Conservation (phyloP, 2,888 invertebrate species). For the Cremastobaeus sp. region DNA sequence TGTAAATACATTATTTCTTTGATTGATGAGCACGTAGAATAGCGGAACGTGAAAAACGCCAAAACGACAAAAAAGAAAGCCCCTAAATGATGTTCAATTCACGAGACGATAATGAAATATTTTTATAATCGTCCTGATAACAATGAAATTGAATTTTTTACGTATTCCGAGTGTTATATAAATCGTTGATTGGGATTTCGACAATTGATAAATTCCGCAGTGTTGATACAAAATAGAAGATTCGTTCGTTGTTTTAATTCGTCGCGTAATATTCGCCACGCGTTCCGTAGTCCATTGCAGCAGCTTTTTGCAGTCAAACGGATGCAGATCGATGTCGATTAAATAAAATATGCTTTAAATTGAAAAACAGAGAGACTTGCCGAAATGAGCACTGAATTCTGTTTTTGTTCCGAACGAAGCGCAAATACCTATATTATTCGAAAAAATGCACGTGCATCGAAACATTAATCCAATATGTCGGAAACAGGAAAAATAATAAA, state of each 20-base stretch:
- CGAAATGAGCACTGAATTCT: constrained; percentile 46
- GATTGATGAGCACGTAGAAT: constrained; percentile 17
- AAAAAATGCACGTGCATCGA: constrained; percentile 22
- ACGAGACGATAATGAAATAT: constrained; percentile 57
- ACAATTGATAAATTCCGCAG: constrained; percentile 53
- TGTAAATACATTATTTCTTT: constrained; percentile 36
- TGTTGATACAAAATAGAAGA: constrained; percentile 51
- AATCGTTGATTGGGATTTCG: constrained; percentile 57
- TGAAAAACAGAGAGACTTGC: constrained; percentile 55
- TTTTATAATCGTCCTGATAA: constrained; percentile 57
- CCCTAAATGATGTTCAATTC: constrained; percentile 54
- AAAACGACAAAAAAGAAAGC: constrained; percentile 26
- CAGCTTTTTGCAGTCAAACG: constrained; percentile 59
- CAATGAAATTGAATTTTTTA: constrained; percentile 55
- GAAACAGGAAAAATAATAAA: neutral
- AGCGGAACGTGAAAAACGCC: constrained; percentile 18
- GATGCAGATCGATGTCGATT: constrained; percentile 61
- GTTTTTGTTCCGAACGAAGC: constrained; percentile 30
- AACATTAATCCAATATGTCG: constrained; percentile 13
- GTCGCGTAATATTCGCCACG: constrained; percentile 52
- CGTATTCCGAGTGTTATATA: constrained; percentile 54
- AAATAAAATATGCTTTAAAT: constrained; percentile 61
- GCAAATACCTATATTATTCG: constrained; percentile 40
- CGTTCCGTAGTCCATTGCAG: constrained; percentile 50
- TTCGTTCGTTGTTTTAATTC: constrained; percentile 53